Conservation (phyloP, 2,888 invertebrate species). For the Phaedon cochleariae region DNA sequence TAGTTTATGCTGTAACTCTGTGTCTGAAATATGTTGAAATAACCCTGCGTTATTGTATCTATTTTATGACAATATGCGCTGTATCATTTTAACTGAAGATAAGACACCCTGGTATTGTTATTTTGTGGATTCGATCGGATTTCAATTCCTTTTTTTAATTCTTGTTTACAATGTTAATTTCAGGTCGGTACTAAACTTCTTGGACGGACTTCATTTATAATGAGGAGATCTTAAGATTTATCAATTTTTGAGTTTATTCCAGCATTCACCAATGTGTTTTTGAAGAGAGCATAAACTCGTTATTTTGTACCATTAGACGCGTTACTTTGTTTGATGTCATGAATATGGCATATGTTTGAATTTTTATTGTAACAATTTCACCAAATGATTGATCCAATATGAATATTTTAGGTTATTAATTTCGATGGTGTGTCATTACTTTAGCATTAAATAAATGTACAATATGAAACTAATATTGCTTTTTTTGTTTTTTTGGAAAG, state of each 20-base stretch:
- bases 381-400: conserved; percentile 17
- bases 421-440: conserved; percentile 42
- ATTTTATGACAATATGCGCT: no score
- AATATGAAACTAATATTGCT: conserved; percentile 60
- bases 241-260: conserved; percentile 35
- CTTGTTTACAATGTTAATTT: conserved; percentile 54
- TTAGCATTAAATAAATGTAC: conserved; percentile 45
- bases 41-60: no score
- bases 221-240: conserved; percentile 40
- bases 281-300: conserved; percentile 32
- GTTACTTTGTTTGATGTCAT: conserved; percentile 22
- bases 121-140: conserved; percentile 1
- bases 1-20: no score
- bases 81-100: no score
- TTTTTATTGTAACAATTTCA: conserved; percentile 12
- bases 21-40: no score
- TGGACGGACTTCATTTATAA: conserved; percentile 46
- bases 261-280: conserved; percentile 17
- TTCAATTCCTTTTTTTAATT: conserved; percentile 47
- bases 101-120: no score
- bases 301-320: conserved; percentile 35
- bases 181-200: conserved; percentile 56
- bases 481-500: conserved; percentile 84
- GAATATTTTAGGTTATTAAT: conserved; percentile 26
- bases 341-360: not conserved